Evolutionary conservation across 2,888 invertebrate species (phyloP).

Genomic region (Stenolophus ochropezus): DNA sequence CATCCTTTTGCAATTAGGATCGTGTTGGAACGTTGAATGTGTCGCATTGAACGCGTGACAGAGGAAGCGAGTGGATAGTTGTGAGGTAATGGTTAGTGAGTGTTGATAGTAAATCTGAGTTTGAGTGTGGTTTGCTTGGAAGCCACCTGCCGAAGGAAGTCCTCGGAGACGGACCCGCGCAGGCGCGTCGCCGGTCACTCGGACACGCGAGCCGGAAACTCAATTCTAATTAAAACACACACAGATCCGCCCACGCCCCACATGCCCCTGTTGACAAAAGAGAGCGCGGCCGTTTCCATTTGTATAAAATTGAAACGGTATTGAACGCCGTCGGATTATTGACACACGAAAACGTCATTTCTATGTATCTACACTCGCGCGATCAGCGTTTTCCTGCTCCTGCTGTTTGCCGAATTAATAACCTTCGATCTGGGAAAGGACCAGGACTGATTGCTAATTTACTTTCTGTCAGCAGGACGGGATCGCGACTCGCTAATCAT

Average conservation of each 20-base stretch:
- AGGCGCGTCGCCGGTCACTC: slow-evolving; percentile 22
- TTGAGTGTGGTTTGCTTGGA: background rate
- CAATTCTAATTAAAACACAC: slow-evolving; percentile 59
- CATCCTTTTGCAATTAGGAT: background rate
- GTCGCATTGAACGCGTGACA: background rate
- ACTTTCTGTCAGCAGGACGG: slow-evolving; percentile 48
- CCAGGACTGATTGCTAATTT: slow-evolving; percentile 54
- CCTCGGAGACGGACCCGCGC: slow-evolving; percentile 12
- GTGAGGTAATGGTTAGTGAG: background rate
- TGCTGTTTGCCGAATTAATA: slow-evolving; percentile 50
- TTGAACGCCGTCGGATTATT: slow-evolving; percentile 58
- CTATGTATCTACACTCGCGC: slow-evolving; percentile 48
- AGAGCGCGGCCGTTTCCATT: slow-evolving; percentile 45
- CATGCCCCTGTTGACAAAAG: slow-evolving; percentile 35
- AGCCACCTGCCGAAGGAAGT: slow-evolving; percentile 9
- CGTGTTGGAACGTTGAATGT: background rate
- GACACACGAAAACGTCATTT: slow-evolving; percentile 59
- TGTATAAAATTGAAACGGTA: slow-evolving; percentile 60
- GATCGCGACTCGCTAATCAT: slow-evolving; percentile 49
- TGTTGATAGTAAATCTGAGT: slow-evolving; percentile 2
- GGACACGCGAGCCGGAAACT: slow-evolving; percentile 50
- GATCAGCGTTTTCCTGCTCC: slow-evolving; percentile 40
- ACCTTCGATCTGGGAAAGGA: slow-evolving; percentile 25
- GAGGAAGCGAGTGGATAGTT: background rate
- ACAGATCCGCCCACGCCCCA: slow-evolving; percentile 3